Percentiles rank a stretch among this genome's conserved stretches.
Evolutionary conservation across 2,888 invertebrate species (phyloP).

Genomic region (Lottia scabra): DNA sequence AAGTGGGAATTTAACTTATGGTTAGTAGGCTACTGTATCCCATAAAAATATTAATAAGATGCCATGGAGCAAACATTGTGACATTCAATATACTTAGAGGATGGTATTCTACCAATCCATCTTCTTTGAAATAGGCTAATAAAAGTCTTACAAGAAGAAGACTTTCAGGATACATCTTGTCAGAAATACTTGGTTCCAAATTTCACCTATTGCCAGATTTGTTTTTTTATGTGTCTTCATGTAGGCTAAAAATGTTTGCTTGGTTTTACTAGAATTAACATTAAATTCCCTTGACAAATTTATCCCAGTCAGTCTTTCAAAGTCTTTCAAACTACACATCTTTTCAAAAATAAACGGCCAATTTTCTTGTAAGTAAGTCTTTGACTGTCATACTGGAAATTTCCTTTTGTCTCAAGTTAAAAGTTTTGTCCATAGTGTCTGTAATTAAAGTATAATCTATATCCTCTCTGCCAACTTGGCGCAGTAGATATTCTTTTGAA

Average conservation of each 20-base stretch:
- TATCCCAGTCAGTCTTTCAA: neutral
- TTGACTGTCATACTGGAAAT: neutral
- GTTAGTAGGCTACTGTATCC: no score
- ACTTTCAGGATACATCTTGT: neutral
- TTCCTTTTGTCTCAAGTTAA: neutral
- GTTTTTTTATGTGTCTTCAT: neutral
- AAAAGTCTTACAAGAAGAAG: neutral
- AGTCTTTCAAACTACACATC: neutral
- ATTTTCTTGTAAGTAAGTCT: neutral
- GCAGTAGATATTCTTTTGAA: neutral
- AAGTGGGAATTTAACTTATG: no score
- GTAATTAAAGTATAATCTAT: neutral
- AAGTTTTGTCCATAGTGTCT: neutral
- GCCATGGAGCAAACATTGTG: no score
- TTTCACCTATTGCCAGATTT: neutral
- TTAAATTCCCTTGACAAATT: neutral
- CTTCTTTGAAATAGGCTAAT: neutral
- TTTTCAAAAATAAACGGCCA: neutral
- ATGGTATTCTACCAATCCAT: neutral
- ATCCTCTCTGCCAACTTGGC: neutral
- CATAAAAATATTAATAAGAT: no score
- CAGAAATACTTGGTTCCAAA: neutral
- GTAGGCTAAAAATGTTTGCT: neutral
- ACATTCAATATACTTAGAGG: neutral
- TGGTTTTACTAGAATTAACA: neutral